These are phyloP conservation scores for Sialis fuliginosa DNA, from an alignment of 2,888 invertebrate species.

Conservation along the genomic window DNA sequence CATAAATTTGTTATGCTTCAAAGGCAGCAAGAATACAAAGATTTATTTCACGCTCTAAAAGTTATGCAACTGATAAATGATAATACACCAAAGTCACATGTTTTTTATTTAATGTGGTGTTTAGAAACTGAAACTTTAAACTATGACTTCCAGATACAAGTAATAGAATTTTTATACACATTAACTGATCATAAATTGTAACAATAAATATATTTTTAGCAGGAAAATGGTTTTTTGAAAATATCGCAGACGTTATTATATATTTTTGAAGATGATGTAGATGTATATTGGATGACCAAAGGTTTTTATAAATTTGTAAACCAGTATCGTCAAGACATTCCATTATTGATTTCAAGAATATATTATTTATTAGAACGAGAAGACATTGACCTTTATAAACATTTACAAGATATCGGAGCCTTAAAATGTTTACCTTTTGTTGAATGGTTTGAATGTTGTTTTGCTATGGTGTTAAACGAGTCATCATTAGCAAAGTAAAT, in stretches of 20 bases:
- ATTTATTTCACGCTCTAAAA: conserved; percentile 50
- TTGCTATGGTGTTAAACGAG: conserved; percentile 64
- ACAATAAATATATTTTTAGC: conserved; percentile 18
- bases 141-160: conserved; percentile 29
- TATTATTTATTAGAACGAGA: conserved; percentile 56
- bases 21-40: conserved; percentile 54
- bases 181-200: not conserved
- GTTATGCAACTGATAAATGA: conserved; percentile 46
- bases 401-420: conserved; percentile 45
- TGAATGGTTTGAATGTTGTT: conserved; percentile 68
- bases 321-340: conserved; percentile 44
- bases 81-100: conserved; percentile 42
- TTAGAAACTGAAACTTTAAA: conserved; percentile 52
- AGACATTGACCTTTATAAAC: conserved; percentile 50
- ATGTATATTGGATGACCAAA: conserved; percentile 70
- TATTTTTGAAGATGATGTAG: conserved; percentile 54
- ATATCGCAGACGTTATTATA: conserved; percentile 53
- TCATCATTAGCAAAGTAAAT: conserved; percentile 57
- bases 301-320: conserved; percentile 53
- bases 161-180: conserved; percentile 13
- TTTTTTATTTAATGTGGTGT: conserved; percentile 67
- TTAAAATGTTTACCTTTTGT: conserved; percentile 48
- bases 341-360: conserved; percentile 47
- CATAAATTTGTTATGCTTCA: conserved; percentile 60
- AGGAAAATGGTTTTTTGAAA: conserved; percentile 36